Conservation (phyloP, 2,888 invertebrate genomes). For the Sarcophaga carnaria region DNA sequence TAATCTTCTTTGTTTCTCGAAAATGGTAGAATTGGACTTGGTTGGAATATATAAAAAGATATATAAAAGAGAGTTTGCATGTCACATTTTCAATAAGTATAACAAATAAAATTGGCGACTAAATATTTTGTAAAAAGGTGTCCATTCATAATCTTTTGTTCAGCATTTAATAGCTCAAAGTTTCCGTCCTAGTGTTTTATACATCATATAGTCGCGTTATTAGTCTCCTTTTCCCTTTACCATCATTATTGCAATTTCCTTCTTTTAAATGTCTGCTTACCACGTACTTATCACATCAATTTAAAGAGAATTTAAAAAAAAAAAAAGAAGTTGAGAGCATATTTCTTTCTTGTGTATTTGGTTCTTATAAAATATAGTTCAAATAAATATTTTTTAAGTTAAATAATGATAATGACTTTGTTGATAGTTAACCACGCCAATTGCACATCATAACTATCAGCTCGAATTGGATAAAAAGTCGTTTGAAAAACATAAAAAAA, state of each 20-base stretch:
- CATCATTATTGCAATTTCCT: not conserved
- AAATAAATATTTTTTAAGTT: slow-evolving; percentile 66
- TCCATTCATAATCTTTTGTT: too few relatives aligned
- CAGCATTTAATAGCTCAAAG: too few relatives aligned
- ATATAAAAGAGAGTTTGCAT: too few relatives aligned
- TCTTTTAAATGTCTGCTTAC: not conserved
- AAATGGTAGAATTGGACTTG: too few relatives aligned
- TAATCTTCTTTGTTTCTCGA: too few relatives aligned
- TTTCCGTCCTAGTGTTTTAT: too few relatives aligned
- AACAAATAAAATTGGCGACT: too few relatives aligned
- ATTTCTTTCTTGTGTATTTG: not conserved
- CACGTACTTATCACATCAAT: slow-evolving; percentile 59
- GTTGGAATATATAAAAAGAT: too few relatives aligned
- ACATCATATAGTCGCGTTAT: too few relatives aligned
- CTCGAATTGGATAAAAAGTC: slow-evolving; percentile 32
- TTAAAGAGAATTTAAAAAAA: not conserved
- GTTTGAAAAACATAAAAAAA: slow-evolving; percentile 19
- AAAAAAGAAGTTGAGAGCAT: not conserved
- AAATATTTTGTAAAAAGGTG: too few relatives aligned
- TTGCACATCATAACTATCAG: slow-evolving; percentile 69
- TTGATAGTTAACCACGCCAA: slow-evolving; percentile 68
- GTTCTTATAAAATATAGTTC: slow-evolving; percentile 56
- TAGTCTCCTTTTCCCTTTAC: not conserved
- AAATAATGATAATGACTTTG: slow-evolving; percentile 69
- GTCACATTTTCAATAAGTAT: too few relatives aligned